Evolutionary conservation across 2,113 vertebrate genomes (phyloP), one percentile per base, ranked within the genome.

Genomic region (Acanthochromis polyacanthus): DNA sequence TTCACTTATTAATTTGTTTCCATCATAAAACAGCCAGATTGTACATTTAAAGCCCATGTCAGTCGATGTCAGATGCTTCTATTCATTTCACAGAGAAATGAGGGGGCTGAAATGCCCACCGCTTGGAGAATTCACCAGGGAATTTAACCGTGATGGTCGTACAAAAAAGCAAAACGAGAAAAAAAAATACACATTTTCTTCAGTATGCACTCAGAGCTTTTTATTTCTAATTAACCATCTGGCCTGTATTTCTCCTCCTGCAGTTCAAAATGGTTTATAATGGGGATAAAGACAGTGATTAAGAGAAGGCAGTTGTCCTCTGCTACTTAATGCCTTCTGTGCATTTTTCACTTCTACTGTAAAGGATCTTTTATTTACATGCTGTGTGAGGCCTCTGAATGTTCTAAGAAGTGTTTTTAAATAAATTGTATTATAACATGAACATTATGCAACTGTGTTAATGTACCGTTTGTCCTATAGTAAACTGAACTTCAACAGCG

Each of bases 171-270:
- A 52, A 81, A 81, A 81, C 22, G 56, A 65, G 67, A 10, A 71
- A 17, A 65, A 51, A 64, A 71, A 59, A 82, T 32, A 64, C 62
- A 58, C 64, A 67, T 88, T 82, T 72, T 75, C 58, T 80, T 91
- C 71, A 91, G 88, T 84, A 74, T 71, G 60, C 74, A 70, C 78
- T 81, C 60, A 57, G 69, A 75, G 80, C 78, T 69, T 87, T 89
- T 86, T 77, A 81, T 89, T 89, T 86, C 89, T 91, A 90, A 90
- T 93, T 83, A 91, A 82, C 82, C 82, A 89, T 89, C 89, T 91
- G 91, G 65, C 70, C 69, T 70, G 52, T 84, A 69, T 87, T 89
- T 64, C 58, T 91, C 78, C 62, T 50, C 77, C 78, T 84, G 73
- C 57, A 48, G 76, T 81, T 80, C 80, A 84, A 69, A 92, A 84